phyloP scores from a whole-genome alignment of 2,888 invertebrate species.

The Orthonevra nobilis region DNA sequence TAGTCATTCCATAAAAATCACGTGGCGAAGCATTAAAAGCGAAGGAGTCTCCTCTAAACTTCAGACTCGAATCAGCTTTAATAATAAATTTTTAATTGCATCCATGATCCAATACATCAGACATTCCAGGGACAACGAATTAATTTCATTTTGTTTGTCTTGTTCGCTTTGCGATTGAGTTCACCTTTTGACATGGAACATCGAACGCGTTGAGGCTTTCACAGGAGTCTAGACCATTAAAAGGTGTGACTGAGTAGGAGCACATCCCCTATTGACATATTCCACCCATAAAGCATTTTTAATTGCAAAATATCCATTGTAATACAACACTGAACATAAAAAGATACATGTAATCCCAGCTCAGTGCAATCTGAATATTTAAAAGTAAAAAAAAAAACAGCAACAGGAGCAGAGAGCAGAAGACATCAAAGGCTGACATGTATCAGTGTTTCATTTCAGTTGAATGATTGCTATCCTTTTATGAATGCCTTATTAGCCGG shows the following conservation, averaged over 20 bases:
- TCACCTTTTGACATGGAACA: slow-evolving; percentile 50
- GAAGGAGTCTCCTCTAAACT: too few species aligned
- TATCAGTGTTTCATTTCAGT: slow-evolving; percentile 63
- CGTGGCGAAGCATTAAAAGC: too few species aligned
- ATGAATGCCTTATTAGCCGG: slow-evolving; percentile 69
- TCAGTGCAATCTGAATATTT: slow-evolving; percentile 31
- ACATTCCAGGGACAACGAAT: slow-evolving; percentile 8
- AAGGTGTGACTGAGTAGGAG: neutral
- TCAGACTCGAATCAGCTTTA: too few species aligned
- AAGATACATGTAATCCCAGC: slow-evolving; percentile 26
- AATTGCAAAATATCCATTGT: slow-evolving; percentile 44
- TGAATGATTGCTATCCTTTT: slow-evolving; percentile 65
- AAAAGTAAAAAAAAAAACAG: slow-evolving; percentile 15
- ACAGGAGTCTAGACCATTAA: neutral
- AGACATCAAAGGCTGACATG: slow-evolving; percentile 37
- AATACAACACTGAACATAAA: slow-evolving; percentile 22
- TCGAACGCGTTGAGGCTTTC: slow-evolving; percentile 6
- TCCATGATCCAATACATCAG: too few species aligned
- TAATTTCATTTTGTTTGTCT: slow-evolving; percentile 17
- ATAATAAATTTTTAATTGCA: too few species aligned
- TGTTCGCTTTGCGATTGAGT: slow-evolving; percentile 60
- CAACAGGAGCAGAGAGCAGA: too few species aligned
- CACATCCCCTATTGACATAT: slow-evolving; percentile 18
- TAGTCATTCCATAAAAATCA: too few species aligned
- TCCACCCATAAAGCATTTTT: slow-evolving; percentile 42